These are phyloP conservation scores for Phodopus roborovskii DNA, from an alignment of 2,113 vertebrate genomes.

Conservation along the genomic window DNA sequence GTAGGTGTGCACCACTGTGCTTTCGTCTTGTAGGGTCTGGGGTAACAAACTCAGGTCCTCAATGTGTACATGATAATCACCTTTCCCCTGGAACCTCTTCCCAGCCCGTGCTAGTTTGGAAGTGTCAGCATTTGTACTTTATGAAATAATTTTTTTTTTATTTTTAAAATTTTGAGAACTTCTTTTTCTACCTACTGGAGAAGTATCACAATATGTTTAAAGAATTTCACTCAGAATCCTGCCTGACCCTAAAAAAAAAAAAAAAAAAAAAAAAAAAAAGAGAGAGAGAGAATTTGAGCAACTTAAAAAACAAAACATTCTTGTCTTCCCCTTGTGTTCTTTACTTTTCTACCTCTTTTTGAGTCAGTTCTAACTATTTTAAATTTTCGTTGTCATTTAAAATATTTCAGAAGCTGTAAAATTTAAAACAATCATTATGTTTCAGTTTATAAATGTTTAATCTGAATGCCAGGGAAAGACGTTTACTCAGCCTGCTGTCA, in stretches of 20 bases:
- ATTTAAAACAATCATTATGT: slow-evolving; percentile 45
- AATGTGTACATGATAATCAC: background rate
- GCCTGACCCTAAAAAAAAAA: background rate
- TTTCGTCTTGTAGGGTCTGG: background rate
- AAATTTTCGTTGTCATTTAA: background rate
- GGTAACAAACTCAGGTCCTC: background rate
- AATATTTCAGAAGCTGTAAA: slow-evolving; percentile 23
- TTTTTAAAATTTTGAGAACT: background rate
- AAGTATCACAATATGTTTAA: background rate
- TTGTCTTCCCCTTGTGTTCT: background rate
- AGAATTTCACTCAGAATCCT: background rate
- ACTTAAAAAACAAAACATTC: background rate
- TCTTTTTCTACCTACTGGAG: slow-evolving; percentile 45
- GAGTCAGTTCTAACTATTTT: slow-evolving; percentile 45
- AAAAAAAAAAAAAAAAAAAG: no score
- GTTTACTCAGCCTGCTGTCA: slow-evolving; percentile 55
- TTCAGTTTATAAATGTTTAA: slow-evolving; percentile 9
- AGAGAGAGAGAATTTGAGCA: background rate
- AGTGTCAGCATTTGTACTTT: background rate
- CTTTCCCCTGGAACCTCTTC: background rate
- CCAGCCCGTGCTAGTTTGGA: background rate
- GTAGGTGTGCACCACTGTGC: no score
- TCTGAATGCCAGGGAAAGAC: background rate
- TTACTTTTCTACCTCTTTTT: slow-evolving; percentile 36
- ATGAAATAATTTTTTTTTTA: background rate